Base-by-base conservation (phyloP, 2,888 invertebrate species). In the Lysandra coridon region DNA sequence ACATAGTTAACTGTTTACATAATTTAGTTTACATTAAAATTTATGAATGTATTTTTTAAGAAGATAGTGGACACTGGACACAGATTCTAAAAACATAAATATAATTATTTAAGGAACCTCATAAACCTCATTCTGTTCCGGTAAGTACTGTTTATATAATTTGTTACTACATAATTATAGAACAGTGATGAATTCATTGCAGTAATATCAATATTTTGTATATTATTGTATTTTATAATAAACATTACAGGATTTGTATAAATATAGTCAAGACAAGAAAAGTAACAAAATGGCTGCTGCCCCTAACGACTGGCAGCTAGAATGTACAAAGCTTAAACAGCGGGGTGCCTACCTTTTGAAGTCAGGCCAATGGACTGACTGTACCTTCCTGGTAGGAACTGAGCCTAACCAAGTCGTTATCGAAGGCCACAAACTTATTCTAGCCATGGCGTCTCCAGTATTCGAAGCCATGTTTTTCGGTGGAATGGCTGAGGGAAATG, bases 401-500 rank as follows among this genome's bases (percentile, higher is more conserved):
- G 96, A 97, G 85, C 96, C 97, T 0, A 96, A 97, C 86, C 97
- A 97, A 87, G 96, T 97, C 84, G 92, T 96, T 1, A 91, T 98
- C 49, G 95, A 96, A 81, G 97, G 97, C 0, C 98, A 98, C 88
- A 98, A 97, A 88, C 90, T 98, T 57, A 95, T 98, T 81, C 91
- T 98, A 79, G 98, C 98, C 0, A 98, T 98, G 97, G 96, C 97
- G 0, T 98, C 98, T 82, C 98, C 98, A 0, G 98, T 98, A 0
- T 98, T 98, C 86, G 98, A 98, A 86, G 97, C 97, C 0, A 98
- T 98, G 98, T 98, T 98, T 86, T 98, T 95, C 86, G 98, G 98
- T 0, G 97, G 97, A 40, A 96, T 98, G 95, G 96, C 97, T 0
- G 97, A 98, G 85, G 96, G 97, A 78, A 95, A 95, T 81, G 96